Conservation (phyloP, 2,113 vertebrate species). For the Stegastes partitus region DNA sequence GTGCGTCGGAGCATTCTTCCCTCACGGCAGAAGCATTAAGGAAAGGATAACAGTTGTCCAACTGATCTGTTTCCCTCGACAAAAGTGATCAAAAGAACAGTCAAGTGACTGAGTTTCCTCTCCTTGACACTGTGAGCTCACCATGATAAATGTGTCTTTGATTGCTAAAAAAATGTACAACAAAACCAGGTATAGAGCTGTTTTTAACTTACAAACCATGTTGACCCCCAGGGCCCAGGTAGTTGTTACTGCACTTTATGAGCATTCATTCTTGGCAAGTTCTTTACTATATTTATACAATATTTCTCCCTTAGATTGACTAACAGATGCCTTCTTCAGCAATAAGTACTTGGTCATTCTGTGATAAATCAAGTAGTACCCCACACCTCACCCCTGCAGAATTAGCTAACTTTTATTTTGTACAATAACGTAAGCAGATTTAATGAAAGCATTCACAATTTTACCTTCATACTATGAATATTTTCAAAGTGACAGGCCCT, state of each 20-base stretch:
- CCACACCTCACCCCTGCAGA: too few relatives aligned
- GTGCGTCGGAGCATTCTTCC: background rate
- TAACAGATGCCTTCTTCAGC: background rate
- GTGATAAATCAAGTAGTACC: too few relatives aligned
- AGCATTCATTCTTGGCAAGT: too few relatives aligned
- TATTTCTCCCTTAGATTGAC: background rate
- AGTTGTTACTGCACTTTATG: background rate
- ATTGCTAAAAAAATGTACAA: conserved; percentile 23
- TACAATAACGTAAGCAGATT: too few relatives aligned
- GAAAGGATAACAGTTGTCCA: conserved; percentile 36
- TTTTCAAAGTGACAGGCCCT: too few relatives aligned
- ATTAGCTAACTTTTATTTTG: too few relatives aligned
- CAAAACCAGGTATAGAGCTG: conserved; percentile 12
- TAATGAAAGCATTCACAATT: too few relatives aligned
- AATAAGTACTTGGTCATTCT: background rate
- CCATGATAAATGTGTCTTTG: conserved; percentile 33
- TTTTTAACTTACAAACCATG: background rate
- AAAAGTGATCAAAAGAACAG: conserved; percentile 44
- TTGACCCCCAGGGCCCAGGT: background rate
- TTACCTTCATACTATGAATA: too few relatives aligned
- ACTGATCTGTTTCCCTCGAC: conserved; percentile 34
- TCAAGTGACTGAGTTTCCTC: conserved; percentile 32
- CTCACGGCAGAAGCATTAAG: conserved; percentile 13
- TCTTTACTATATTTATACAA: background rate
- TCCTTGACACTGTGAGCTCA: conserved; percentile 20